Conservation (phyloP, 2,888 invertebrate species). For the Pomacea canaliculata region DNA sequence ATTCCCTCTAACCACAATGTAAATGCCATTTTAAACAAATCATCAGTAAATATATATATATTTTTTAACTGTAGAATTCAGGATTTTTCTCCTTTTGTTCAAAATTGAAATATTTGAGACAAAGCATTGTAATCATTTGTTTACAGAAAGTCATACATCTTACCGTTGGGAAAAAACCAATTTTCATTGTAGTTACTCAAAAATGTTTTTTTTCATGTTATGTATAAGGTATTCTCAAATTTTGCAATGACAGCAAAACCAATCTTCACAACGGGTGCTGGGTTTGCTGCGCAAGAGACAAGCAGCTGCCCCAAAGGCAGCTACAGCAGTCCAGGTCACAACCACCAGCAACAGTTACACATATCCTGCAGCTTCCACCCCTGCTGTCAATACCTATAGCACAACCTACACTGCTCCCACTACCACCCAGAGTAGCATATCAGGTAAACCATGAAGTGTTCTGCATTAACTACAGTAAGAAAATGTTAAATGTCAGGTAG, state of each 20-base stretch:
- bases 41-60: too few species aligned
- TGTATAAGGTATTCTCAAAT: not conserved
- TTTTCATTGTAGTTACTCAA: too few species aligned
- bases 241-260: slow-evolving; percentile 55
- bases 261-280: slow-evolving; percentile 57
- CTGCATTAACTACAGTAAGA: not conserved
- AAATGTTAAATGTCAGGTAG: too few species aligned
- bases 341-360: slow-evolving; percentile 60
- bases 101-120: too few species aligned
- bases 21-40: too few species aligned
- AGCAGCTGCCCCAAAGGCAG: slow-evolving; percentile 56
- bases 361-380: slow-evolving; percentile 55
- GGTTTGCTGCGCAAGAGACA: slow-evolving; percentile 52
- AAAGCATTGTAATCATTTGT: too few species aligned
- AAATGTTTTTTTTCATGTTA: not conserved
- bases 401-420: slow-evolving; percentile 47
- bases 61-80: too few species aligned
- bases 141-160: too few species aligned
- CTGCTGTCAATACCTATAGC: slow-evolving; percentile 52
- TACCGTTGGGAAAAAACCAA: too few species aligned
- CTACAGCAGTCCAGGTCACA: slow-evolving; percentile 55
- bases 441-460: slow-evolving; percentile 38
- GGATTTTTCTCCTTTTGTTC: too few species aligned
- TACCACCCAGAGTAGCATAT: slow-evolving; percentile 47
- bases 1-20: too few species aligned